phyloP scores from a whole-genome alignment of 2,888 invertebrate species.

The Eupeodes luniger region DNA sequence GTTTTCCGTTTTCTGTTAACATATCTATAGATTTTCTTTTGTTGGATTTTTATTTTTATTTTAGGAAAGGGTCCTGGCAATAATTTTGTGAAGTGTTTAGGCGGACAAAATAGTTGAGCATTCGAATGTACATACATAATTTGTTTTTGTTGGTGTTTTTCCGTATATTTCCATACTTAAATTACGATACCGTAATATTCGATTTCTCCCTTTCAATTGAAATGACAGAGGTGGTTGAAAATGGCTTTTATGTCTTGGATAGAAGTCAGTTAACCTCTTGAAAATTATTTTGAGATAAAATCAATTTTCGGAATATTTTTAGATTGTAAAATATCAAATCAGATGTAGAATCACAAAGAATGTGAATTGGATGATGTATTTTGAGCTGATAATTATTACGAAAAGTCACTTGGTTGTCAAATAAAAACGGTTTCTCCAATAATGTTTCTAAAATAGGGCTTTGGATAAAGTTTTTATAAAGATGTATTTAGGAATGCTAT shows the following conservation, averaged over 20 bases:
- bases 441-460: no score
- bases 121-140: background rate
- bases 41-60: background rate
- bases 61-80: background rate
- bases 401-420: no score
- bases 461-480: no score
- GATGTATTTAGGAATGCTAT: no score
- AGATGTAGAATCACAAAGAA: no score
- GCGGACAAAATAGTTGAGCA: constrained; percentile 16
- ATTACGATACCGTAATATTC: background rate
- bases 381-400: no score
- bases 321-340: background rate
- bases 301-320: background rate
- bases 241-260: background rate
- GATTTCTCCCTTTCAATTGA: background rate
- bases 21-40: constrained; percentile 22
- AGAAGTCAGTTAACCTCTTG: background rate
- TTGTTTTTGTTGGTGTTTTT: background rate
- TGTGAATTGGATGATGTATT: no score
- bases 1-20: background rate
- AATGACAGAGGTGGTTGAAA: background rate
- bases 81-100: constrained; percentile 24
- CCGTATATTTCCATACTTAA: background rate
- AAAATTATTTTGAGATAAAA: background rate
- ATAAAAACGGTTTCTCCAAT: no score